Evolutionary conservation across 2,797 vertebrate genomes (phyloP).

Genomic region (Hemibagrus guttatus): DNA sequence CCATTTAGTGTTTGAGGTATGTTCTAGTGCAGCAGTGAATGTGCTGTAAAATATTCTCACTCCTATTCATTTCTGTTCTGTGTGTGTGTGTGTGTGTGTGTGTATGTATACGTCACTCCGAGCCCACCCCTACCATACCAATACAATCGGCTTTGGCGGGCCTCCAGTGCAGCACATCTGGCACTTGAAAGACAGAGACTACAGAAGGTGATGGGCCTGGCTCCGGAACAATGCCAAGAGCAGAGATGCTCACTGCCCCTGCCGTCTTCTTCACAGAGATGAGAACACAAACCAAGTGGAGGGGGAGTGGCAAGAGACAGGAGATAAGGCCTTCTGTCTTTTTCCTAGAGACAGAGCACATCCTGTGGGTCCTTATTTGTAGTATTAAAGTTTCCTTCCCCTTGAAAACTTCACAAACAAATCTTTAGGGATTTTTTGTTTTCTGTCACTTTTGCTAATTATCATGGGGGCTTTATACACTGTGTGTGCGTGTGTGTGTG

Average conservation of each 20-base stretch:
- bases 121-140: conserved; percentile 50
- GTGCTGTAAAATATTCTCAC: conserved; percentile 2
- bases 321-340: conserved; percentile 14
- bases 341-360: conserved; percentile 10
- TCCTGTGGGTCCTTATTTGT: background rate
- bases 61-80: background rate
- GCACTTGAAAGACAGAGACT: conserved; percentile 63
- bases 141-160: conserved; percentile 60
- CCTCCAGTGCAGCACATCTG: conserved; percentile 67
- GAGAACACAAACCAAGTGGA: conserved; percentile 8
- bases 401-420: conserved; percentile 34
- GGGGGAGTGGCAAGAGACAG: conserved; percentile 12
- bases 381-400: conserved; percentile 19
- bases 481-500: conserved; percentile 18
- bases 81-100: conserved; percentile 9
- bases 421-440: conserved; percentile 42
- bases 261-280: conserved; percentile 32
- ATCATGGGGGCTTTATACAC: conserved; percentile 29
- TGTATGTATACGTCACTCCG: background rate
- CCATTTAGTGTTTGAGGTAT: conserved; percentile 27
- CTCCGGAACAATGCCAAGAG: conserved; percentile 59
- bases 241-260: conserved; percentile 36
- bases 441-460: conserved; percentile 41
- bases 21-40: background rate
- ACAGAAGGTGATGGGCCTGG: conserved; percentile 66